Base-by-base conservation (phyloP, 2,888 invertebrate genomes). In the Pheosia gnoma region DNA sequence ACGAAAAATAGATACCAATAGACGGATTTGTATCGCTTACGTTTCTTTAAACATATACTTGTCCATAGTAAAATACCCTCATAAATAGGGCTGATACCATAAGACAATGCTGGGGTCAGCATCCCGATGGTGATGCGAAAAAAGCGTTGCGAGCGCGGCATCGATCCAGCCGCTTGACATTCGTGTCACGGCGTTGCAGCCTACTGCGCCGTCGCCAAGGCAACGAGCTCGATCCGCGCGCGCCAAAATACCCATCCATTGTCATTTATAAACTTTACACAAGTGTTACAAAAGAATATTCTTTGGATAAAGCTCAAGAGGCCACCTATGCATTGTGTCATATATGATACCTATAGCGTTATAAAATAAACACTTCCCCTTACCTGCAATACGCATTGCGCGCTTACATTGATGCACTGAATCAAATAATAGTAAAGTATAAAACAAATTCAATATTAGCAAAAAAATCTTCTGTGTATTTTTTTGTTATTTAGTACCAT, bases 171-270 rank as follows among this genome's bases (percentile, higher is more conserved):
- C 76, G 79, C 84, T 92, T 89, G 84, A 83, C 83, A 92, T 91
- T 91, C 92, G 77, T 85, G 86, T 88, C 92, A 91, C 92, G 91
- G 74, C 79, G 74, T 74, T 84, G 86, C 87, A 85, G 89, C 89
- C 90, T 87, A 87, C 86, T 86, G 90, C 88, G 88, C 82, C 87
- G 91, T 91, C 76, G 81, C 84, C 83, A 89, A 91, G 84, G 81
- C 83, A 85, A 92, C 92, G 64, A 66, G 68, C 74, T 71, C 71
- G 66, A 67, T 69, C 75, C 53, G 78, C 61, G 66, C 66, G 74
- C 67, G 71, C 61, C 63, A 65, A 68, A 55, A 55, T 39, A 55
- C 13, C 39, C 68, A 25, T 25, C 25, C 25, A 66, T 74, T 72
- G 70, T 71, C 68, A 63, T 60, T 59, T 62, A 57, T 65, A 61